A percentile compares a stretch with the other conserved stretches of the same genome.
phyloP scores from a whole-genome alignment of 2,113 vertebrate genomes.

The Sinocyclocheilus rhinocerous region DNA sequence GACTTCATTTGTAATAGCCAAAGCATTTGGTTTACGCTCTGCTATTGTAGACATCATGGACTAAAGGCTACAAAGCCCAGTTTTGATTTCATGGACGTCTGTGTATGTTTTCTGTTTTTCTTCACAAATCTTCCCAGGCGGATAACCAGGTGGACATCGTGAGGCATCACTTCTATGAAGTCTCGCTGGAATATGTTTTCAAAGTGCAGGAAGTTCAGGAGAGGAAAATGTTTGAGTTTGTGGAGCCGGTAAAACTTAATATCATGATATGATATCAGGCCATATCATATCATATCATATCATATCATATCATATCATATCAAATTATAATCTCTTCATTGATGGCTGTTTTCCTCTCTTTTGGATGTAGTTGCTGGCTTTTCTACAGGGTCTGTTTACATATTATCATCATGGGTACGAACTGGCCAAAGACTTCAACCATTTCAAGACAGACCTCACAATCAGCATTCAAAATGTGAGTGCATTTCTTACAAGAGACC shows the following conservation, averaged over 20 bases:
- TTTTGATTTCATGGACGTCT: neutral
- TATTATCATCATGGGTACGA: constrained; percentile 99
- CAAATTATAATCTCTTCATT: neutral
- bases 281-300: no score
- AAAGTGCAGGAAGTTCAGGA: constrained; percentile 99
- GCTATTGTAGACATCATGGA: neutral
- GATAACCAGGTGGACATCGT: constrained; percentile 93
- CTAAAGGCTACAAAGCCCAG: neutral
- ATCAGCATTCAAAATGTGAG: constrained; percentile 98
- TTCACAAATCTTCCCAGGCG: constrained; percentile 74
- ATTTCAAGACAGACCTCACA: constrained; percentile 96
- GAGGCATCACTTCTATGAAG: constrained; percentile 94
- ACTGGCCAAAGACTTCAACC: constrained; percentile 96
- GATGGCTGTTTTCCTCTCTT: neutral
- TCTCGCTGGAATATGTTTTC: constrained; percentile 97
- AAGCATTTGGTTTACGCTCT: neutral
- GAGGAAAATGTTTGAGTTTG: constrained; percentile 99
- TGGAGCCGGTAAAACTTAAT: constrained; percentile 87
- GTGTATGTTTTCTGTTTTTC: constrained; percentile 1
- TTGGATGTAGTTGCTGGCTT: constrained; percentile 85
- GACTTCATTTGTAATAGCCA: neutral
- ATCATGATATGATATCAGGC: no score
- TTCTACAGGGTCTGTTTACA: constrained; percentile 96
- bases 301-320: no score
- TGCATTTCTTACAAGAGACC: neutral